Evolutionary conservation across 2,888 invertebrate genomes (phyloP).

Genomic region (Lasioglossum oenotherae): DNA sequence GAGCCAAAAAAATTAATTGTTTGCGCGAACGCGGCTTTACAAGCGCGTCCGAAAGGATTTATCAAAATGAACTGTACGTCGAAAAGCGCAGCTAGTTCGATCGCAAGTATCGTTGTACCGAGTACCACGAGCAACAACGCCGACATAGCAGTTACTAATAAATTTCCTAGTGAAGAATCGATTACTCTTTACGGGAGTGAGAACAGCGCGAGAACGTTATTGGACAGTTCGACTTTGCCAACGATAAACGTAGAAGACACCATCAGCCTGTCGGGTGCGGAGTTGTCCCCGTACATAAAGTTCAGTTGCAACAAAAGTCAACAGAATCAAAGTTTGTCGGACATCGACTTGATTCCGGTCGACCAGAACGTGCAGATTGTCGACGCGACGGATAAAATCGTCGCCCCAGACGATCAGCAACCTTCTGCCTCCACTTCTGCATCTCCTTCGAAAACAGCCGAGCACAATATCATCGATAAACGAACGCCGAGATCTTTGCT

Average conservation of each 20-base stretch:
- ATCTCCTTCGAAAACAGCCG: conserved; percentile 27
- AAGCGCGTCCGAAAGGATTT: neutral
- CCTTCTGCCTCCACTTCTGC: conserved; percentile 10
- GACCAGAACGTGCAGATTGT: conserved; percentile 25
- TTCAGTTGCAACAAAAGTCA: conserved; percentile 67
- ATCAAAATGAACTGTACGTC: neutral
- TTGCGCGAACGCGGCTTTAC: neutral
- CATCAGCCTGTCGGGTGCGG: conserved; percentile 71
- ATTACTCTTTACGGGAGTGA: conserved; percentile 79
- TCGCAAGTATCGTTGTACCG: neutral
- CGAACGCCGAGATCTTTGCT: conserved; percentile 78
- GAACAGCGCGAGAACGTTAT: conserved; percentile 64
- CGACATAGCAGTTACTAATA: conserved; percentile 1
- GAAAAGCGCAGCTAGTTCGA: neutral
- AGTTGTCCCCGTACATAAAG: conserved; percentile 80
- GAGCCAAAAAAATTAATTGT: conserved; percentile 13
- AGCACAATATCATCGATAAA: conserved; percentile 71
- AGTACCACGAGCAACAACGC: neutral
- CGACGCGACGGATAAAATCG: neutral
- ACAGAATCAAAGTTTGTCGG: conserved; percentile 58
- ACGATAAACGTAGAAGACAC: conserved; percentile 76
- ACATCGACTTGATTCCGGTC: conserved; percentile 57
- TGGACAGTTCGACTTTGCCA: conserved; percentile 73
- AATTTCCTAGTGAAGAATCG: conserved; percentile 64
- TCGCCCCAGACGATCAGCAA: conserved; percentile 18